Evolutionary conservation across 2,113 vertebrate genomes (phyloP).

Genomic region (Chaetura pelagica): DNA sequence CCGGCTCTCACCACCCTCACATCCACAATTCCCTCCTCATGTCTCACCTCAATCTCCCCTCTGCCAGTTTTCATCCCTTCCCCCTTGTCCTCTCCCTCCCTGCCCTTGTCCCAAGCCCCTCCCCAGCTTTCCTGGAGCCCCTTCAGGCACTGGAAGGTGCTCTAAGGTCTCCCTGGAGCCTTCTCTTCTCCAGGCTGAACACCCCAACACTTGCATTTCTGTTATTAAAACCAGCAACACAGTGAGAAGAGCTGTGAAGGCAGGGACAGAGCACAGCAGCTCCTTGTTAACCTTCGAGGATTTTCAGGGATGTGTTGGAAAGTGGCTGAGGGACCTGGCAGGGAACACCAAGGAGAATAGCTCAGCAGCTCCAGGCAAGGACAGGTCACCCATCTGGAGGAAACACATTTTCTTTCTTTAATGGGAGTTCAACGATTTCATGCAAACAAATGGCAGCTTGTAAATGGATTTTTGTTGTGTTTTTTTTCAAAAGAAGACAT

Average conservation of each 20-base stretch:
- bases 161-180: too few relatives aligned
- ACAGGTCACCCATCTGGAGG: background rate
- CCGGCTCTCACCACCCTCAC: too few relatives aligned
- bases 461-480: background rate
- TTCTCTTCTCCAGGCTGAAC: too few relatives aligned
- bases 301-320: accelerated
- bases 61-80: too few relatives aligned
- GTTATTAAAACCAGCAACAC: background rate
- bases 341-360: background rate
- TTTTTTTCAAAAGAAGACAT: background rate
- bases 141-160: too few relatives aligned
- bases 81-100: too few relatives aligned
- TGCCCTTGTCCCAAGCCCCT: too few relatives aligned
- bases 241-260: accelerated
- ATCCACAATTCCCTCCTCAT: too few relatives aligned
- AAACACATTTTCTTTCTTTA: background rate
- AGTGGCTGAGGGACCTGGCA: background rate
- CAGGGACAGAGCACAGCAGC: background rate
- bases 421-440: background rate
- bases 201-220: constrained; percentile 11
- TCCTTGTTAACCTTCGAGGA: background rate
- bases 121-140: too few relatives aligned
- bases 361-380: background rate
- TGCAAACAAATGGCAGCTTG: background rate
- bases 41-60: too few relatives aligned